Percentiles rank a stretch among this genome's conserved stretches.
phyloP scores from a whole-genome alignment of 2,888 invertebrate genomes.

The Drosophila monieri region DNA sequence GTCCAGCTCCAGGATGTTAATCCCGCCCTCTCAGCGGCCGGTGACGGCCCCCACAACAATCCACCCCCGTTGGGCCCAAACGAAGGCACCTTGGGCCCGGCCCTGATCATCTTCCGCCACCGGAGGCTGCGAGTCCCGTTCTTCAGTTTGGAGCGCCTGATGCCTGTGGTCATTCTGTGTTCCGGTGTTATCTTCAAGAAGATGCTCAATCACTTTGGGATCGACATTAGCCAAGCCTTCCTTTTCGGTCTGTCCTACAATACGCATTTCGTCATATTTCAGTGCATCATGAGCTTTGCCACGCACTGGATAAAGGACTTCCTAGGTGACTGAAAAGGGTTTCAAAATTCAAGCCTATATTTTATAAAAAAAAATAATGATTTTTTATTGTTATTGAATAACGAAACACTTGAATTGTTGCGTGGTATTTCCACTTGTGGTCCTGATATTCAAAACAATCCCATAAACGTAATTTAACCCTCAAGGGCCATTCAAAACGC shows the following conservation, averaged over 20 bases:
- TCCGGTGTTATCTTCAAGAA: conserved; percentile 30
- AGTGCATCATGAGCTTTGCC: conserved; percentile 28
- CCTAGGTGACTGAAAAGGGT: background rate
- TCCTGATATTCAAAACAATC: conserved; percentile 24
- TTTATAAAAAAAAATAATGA: background rate
- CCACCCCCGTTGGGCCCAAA: background rate
- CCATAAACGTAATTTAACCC: conserved; percentile 12
- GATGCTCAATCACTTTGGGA: conserved; percentile 4
- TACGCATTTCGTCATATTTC: conserved; percentile 32
- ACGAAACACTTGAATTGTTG: conserved; percentile 3
- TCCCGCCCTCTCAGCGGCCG: conserved; percentile 31
- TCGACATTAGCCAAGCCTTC: conserved; percentile 13
- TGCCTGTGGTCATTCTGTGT: conserved; percentile 36
- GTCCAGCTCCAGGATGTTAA: background rate
- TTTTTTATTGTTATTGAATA: background rate
- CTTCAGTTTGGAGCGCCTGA: conserved; percentile 6
- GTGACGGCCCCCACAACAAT: conserved; percentile 49
- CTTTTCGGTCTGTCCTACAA: conserved; percentile 42
- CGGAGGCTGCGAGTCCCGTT: conserved; percentile 14
- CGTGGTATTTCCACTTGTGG: conserved; percentile 7
- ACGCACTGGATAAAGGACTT: conserved; percentile 31
- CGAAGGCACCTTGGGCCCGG: background rate
- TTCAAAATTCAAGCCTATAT: background rate
- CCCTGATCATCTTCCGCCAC: conserved; percentile 14
- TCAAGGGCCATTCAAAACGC: conserved; percentile 19